These are phyloP conservation scores for Rhinolophus ferrumequinum DNA, from an alignment of 2,113 vertebrate species.

Conservation along the genomic window DNA sequence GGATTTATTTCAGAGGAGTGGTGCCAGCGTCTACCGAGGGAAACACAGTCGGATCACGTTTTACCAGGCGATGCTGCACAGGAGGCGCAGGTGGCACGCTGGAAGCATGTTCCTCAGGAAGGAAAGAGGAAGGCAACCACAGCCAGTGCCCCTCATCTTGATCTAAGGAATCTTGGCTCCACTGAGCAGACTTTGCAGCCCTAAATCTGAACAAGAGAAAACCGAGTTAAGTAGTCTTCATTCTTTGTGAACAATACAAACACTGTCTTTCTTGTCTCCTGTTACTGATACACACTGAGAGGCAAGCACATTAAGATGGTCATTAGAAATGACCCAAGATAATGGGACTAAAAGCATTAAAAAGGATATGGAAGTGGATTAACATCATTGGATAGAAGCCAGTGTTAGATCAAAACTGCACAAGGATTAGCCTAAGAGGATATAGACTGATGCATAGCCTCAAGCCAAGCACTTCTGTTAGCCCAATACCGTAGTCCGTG, in stretches of 20 bases:
- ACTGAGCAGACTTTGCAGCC: background rate
- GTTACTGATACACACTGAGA: background rate
- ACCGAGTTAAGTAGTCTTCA: background rate
- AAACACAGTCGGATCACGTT: background rate
- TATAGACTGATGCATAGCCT: background rate
- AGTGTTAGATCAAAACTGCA: constrained; percentile 57
- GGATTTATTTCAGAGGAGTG: constrained; percentile 45
- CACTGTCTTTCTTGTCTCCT: background rate
- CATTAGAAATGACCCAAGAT: background rate
- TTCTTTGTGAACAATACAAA: background rate
- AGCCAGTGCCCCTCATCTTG: background rate
- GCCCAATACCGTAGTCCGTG: background rate
- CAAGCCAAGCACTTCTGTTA: background rate
- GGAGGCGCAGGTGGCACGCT: background rate
- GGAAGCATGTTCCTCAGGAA: background rate
- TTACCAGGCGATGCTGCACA: background rate
- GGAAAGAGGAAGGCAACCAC: background rate
- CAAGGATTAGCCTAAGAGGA: constrained; percentile 30
- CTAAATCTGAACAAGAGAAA: background rate
- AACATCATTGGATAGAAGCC: constrained; percentile 60
- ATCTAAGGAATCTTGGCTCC: background rate
- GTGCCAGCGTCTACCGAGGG: constrained; percentile 22
- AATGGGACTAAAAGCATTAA: constrained; percentile 11
- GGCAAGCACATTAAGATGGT: background rate
- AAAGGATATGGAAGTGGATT: constrained; percentile 54